Percentiles rank a stretch among this genome's conserved stretches.
Evolutionary conservation across 2,888 invertebrate genomes (phyloP).

Genomic region (Metellina segmentata): DNA sequence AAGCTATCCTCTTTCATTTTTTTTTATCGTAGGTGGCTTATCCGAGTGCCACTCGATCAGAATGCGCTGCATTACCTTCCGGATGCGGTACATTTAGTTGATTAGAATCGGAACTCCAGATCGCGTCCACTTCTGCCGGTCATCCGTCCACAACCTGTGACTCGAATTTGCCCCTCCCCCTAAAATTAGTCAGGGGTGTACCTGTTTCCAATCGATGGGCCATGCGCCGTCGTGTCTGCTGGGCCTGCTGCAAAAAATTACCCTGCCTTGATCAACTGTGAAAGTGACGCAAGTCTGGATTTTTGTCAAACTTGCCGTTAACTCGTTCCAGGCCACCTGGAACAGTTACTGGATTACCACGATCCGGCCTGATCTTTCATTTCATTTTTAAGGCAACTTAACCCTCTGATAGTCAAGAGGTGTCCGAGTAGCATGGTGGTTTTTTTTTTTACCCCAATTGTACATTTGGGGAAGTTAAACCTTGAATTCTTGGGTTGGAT

Average conservation of each 20-base stretch:
- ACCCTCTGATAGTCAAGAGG: too few species aligned
- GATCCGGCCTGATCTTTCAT: too few species aligned
- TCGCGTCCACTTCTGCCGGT: neutral
- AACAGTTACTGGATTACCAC: too few species aligned
- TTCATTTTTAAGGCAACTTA: too few species aligned
- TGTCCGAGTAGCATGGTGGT: too few species aligned
- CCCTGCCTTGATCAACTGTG: too few species aligned
- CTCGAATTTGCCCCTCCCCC: neutral
- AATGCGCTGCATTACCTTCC: neutral
- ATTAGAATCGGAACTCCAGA: conserved; percentile 12
- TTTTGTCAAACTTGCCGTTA: too few species aligned
- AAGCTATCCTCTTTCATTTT: neutral
- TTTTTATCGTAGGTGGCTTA: conserved; percentile 5
- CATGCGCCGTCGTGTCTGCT: conserved; percentile 35
- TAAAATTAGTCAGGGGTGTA: neutral
- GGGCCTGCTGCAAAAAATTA: neutral
- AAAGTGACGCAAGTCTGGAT: conserved; percentile 8
- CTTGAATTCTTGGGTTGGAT: too few species aligned
- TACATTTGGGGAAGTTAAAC: too few species aligned
- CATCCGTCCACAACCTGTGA: conserved; percentile 34
- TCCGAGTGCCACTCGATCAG: conserved; percentile 15
- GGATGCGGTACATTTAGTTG: conserved; percentile 40
- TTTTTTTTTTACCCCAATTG: too few species aligned
- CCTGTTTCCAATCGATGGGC: conserved; percentile 28
- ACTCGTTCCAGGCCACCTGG: too few species aligned